phyloP scores from a whole-genome alignment of 2,888 invertebrate genomes.

The Mayetiola destructor region DNA sequence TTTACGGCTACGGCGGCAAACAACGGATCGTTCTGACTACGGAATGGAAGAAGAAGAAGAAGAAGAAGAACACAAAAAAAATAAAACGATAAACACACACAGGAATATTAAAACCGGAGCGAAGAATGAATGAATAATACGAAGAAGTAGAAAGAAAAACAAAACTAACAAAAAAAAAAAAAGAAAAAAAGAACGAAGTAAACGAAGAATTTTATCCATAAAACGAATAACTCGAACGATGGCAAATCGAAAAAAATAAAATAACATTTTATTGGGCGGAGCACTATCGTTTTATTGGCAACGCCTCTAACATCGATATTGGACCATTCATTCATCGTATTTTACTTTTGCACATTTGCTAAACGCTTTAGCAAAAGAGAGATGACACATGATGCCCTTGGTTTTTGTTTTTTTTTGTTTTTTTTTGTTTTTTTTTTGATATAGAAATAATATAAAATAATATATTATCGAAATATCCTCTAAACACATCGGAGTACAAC shows the following conservation, averaged over 20 bases:
- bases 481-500: neutral
- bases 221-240: slow-evolving; percentile 13
- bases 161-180: no score
- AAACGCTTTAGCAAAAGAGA: slow-evolving; percentile 4
- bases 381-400: slow-evolving; percentile 11
- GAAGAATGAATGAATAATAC: no score
- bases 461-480: neutral
- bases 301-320: slow-evolving; percentile 19
- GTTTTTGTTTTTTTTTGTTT: no score
- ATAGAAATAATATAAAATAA: slow-evolving; percentile 13
- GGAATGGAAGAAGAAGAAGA: no score
- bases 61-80: no score
- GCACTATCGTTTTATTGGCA: slow-evolving; percentile 18
- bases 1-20: no score
- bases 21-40: no score
- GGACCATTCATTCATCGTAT: slow-evolving; percentile 17
- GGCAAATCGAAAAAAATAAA: slow-evolving; percentile 13
- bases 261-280: slow-evolving; percentile 16
- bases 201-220: slow-evolving; percentile 8
- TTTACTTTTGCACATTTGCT: no score
- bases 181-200: slow-evolving; percentile 6
- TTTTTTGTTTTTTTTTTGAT: neutral
- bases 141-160: no score
- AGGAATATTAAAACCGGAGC: no score
- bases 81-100: no score